Evolutionary conservation across 2,113 vertebrate genomes (phyloP).

Genomic region (Dryoscopus gambensis): DNA sequence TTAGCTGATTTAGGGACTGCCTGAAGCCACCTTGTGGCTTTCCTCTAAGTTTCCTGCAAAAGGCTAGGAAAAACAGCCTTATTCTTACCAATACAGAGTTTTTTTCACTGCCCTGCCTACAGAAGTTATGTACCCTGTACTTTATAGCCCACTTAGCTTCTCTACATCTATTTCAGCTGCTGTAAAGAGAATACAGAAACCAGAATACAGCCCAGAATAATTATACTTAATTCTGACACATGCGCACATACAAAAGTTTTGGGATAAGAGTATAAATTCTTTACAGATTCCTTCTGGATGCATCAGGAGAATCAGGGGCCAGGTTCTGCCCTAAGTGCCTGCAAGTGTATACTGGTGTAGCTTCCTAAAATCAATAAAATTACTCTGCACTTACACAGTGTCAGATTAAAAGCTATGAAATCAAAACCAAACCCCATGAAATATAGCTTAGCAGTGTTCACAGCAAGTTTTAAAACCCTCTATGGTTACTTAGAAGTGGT

Average conservation of each 20-base stretch:
- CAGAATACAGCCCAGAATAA: not conserved
- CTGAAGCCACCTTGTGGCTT: not conserved
- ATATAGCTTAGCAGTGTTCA: not conserved
- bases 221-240: not conserved
- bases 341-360: not conserved
- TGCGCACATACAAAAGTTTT: not conserved
- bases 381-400: not conserved
- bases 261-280: not conserved
- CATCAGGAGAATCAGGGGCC: not conserved
- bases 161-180: not conserved
- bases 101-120: not conserved
- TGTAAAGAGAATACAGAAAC: not conserved
- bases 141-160: not conserved
- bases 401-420: not conserved
- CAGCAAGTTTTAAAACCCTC: not conserved
- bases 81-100: not conserved
- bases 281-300: not conserved
- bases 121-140: not conserved
- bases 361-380: not conserved
- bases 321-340: not conserved
- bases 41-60: not conserved
- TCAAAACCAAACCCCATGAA: not conserved
- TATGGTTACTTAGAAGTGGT: not conserved
- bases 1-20: not conserved
- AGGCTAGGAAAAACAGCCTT: not conserved